Evolutionary conservation across 2,888 invertebrate species (phyloP), one percentile per base, ranked within the genome.

Genomic region (Pinctada fucata): DNA sequence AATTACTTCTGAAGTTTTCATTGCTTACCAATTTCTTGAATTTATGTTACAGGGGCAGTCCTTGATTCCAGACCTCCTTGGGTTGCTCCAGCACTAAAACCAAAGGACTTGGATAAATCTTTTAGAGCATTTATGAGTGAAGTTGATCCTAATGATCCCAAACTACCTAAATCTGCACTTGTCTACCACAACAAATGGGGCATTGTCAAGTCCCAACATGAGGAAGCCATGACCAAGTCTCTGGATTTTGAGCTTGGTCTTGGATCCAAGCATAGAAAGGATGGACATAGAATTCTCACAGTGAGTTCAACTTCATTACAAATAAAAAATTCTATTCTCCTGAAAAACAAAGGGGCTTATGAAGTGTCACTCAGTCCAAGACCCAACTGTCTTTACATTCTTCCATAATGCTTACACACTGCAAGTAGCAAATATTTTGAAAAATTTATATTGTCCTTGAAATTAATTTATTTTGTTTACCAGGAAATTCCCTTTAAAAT

Each of bases 181-280:
- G 82, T 88, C 31, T 86, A 90, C 79, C 90, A 90, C 82, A 89
- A 90, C 82, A 86, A 89, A 73, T 91, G 89, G 87, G 91, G 91
- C 4, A 87, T 88, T 5, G 80, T 85, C 49, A 87, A 86, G 75
- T 80, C 82, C 31, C 66, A 73, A 1, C 83, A 80, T 52, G 81
- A 83, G 10, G 76, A 82, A 13, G 84, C 79, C 16, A 66, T 87
- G 4, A 80, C 86, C 5, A 84, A 84, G 63, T 85, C 86, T 5
- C 82, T 87, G 65, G 82, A 84, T 69, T 85, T 86, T 82, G 89
- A 87, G 76, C 86, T 88, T 45, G 90, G 90, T 31, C 79, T 89
- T 16, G 83, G 84, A 13, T 85, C 88, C 2, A 77, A 83, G 49
- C 74, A 79, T 8, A 79, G 89, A 58, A 82, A 85, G 63, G 84